Conservation (phyloP, 2,888 invertebrate species). For the Pyrrhosoma nymphula region DNA sequence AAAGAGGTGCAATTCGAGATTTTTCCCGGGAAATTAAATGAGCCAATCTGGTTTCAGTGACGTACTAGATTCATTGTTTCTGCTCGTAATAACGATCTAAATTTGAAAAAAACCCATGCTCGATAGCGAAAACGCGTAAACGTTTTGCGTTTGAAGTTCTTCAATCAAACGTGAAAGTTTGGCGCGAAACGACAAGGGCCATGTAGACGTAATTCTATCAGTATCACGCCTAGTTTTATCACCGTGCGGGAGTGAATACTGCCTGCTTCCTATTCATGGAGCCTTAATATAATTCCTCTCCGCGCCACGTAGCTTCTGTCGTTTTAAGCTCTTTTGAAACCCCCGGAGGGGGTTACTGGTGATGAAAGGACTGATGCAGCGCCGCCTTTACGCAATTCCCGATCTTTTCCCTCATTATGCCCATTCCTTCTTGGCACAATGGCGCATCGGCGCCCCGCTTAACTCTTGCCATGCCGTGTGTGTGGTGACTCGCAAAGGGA, state of each 20-base stretch:
- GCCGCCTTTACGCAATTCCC: not conserved
- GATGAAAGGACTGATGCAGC: conserved; percentile 23
- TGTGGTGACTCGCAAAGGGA: not conserved
- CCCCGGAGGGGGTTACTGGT: not conserved
- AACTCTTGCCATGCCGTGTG: not conserved
- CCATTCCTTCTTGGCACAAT: not conserved
- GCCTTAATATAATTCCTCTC: not conserved
- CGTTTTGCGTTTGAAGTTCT: not conserved
- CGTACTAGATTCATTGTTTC: not conserved
- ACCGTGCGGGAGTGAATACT: not conserved
- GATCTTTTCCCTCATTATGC: not conserved
- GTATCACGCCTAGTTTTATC: not conserved
- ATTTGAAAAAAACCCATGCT: not conserved
- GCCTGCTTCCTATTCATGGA: not conserved
- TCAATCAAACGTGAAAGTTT: not conserved
- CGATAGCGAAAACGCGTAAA: not conserved
- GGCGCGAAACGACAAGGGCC: not conserved
- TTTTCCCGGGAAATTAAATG: not conserved
- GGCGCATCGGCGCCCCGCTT: not conserved
- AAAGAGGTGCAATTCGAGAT: no score
- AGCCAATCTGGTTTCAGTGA: not conserved
- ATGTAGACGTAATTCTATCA: not conserved
- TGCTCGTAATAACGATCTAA: not conserved
- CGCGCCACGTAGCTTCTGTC: not conserved
- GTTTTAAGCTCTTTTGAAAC: not conserved